Evolutionary conservation across 2,113 vertebrate species (phyloP), one percentile per base, ranked within the genome.

Genomic region (Zingel zingel): DNA sequence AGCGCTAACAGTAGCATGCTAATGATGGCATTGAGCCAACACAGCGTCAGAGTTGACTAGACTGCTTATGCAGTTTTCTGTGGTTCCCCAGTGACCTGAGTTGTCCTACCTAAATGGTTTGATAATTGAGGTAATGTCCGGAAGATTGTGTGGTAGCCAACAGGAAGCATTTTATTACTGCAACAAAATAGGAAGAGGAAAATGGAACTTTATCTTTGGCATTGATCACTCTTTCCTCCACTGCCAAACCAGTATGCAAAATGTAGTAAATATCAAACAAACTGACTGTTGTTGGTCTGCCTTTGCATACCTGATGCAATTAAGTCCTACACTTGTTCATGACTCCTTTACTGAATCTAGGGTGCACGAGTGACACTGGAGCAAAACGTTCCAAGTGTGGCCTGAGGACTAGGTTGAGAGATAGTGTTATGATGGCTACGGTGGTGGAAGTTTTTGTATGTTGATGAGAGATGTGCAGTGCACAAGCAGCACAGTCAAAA

Each of bases 151-250:
- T 80, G 56, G 56, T 48, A 30, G 77, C 50, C 21, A 39, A 59
- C 15, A 48, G 57, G 68, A 84, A 77, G 63, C 63, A 59, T 69
- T 80, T 81, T 74, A 68, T 23, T 30, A 8, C 19, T 23, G 1
- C 59, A 21, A 36, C 33, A 53, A 58, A 21, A 78, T 1, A 58
- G 61, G 1, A 58, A 16, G 56, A 63, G 36, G 21, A 62, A 74
- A 79, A 77, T 43, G 47, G 50, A 68, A 64, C 25, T 62, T 68
- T 27, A 54, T 43, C 64, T 83, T 65, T 73, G 62, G 30, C 74
- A 84, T 73, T 33, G 33, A 33, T 33, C 33, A 33, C 33, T 33
- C 33, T 33, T 33, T 23, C 15, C 67, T 48, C 6, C 19, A 50
- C 21, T 48, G 27, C 51, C 5, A 63, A 70, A n/a, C 72, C 30